A percentile compares a stretch with the other conserved stretches of the same genome.
phyloP scores from a whole-genome alignment of 1,140 invertebrate genomes.

The Anastrepha obliqua region DNA sequence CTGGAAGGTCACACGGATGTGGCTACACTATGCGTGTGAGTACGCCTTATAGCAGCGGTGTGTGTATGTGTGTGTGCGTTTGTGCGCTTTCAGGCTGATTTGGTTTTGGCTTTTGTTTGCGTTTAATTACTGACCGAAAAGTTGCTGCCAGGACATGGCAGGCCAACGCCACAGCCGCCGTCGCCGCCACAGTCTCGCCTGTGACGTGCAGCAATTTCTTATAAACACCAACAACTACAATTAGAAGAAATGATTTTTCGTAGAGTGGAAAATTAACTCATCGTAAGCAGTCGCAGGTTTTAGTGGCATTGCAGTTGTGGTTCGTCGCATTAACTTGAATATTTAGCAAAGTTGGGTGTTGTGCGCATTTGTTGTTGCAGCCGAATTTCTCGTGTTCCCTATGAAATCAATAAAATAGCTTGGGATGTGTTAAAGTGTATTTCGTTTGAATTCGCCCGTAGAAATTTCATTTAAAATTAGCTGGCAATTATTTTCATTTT shows the following conservation, averaged over 20 bases:
- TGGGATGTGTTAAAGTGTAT: not conserved
- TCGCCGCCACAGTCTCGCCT: conserved; percentile 25
- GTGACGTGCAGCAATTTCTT: conserved; percentile 40
- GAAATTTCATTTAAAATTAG: no score
- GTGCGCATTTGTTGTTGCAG: not conserved
- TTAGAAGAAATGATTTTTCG: conserved; percentile 21
- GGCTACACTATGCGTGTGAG: conserved; percentile 4
- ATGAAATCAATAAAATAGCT: not conserved
- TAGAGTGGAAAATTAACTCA: conserved; percentile 51
- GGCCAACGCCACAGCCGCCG: not conserved
- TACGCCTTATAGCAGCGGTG: not conserved
- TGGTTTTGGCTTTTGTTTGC: conserved; percentile 51
- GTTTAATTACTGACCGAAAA: conserved; percentile 51
- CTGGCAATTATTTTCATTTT: no score
- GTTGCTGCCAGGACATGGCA: conserved; percentile 37
- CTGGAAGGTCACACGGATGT: conserved; percentile 26
- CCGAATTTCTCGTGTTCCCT: not conserved
- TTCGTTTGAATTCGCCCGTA: not conserved
- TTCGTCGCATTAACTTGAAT: not conserved
- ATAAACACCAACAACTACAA: not conserved
- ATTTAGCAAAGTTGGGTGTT: not conserved
- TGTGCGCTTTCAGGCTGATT: conserved; percentile 18
- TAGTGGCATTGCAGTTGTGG: conserved; percentile 17
- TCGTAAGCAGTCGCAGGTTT: not conserved
- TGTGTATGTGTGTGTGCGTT: not conserved